These are phyloP conservation scores for Drosophila kokeensis DNA, from an alignment of 2,888 invertebrate genomes.

Conservation along the genomic window DNA sequence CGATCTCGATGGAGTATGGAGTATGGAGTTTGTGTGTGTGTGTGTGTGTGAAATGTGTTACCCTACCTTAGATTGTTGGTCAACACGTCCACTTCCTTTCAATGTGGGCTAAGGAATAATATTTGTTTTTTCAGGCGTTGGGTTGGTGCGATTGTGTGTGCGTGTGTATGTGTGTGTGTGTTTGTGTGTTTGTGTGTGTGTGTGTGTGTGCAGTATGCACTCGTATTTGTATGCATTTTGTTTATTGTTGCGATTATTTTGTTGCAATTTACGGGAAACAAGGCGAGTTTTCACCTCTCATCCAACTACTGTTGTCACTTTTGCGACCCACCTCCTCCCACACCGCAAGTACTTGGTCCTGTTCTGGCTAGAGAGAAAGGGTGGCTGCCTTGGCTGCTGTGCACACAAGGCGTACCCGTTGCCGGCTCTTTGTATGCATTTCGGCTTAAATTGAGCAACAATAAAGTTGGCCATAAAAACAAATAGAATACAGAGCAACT, in stretches of 20 bases:
- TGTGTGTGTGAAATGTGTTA: neutral
- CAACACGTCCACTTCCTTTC: constrained; percentile 5
- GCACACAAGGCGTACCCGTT: constrained; percentile 34
- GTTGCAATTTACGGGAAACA: constrained; percentile 76
- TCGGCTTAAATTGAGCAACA: constrained; percentile 72
- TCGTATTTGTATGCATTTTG: constrained; percentile 72
- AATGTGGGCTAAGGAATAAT: constrained; percentile 3
- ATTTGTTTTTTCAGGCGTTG: constrained; percentile 6
- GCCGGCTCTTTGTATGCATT: constrained; percentile 59
- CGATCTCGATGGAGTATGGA: neutral
- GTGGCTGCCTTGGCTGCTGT: constrained; percentile 4
- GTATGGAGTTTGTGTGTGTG: too few species aligned
- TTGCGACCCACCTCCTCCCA: neutral
- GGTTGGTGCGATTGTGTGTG: neutral
- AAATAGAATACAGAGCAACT: constrained; percentile 25
- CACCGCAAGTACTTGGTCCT: neutral
- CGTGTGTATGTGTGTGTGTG: neutral
- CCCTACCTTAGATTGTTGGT: neutral
- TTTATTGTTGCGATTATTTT: constrained; percentile 81
- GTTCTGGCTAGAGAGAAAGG: neutral
- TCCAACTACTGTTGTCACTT: constrained; percentile 1
- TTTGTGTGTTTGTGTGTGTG: neutral
- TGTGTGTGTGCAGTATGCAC: neutral
- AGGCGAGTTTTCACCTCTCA: constrained; percentile 43
- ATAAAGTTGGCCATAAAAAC: constrained; percentile 63